Percentiles rank a stretch among this genome's conserved stretches.
These are phyloP conservation scores for Trichonephila clavata DNA, from an alignment of 1,140 invertebrate genomes.

Conservation along the genomic window DNA sequence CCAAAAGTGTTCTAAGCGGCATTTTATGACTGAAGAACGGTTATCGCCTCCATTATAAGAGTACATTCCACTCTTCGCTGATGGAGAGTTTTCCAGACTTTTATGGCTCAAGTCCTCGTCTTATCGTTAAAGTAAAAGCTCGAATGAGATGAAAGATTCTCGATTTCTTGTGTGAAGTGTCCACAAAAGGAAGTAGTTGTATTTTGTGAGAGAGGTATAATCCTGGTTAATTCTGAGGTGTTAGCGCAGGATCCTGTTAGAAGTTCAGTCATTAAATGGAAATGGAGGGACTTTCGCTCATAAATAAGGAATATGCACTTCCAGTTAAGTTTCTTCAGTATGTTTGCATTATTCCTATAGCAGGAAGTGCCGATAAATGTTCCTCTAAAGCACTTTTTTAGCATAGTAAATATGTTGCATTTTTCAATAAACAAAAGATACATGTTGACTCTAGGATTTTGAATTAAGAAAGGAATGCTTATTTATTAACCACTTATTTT, in stretches of 20 bases:
- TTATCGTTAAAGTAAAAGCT: conserved; percentile 52
- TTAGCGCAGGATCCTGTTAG: conserved; percentile 21
- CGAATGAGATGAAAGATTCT: conserved; percentile 54
- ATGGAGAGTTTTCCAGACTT: conserved; percentile 44
- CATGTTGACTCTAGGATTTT: background rate
- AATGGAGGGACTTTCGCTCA: background rate
- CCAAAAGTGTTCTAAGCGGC: conserved; percentile 53
- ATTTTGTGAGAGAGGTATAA: conserved; percentile 56
- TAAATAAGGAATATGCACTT: conserved; percentile 42
- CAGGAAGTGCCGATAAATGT: background rate
- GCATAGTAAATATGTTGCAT: background rate
- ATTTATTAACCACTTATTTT: background rate
- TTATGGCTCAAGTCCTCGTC: conserved; percentile 43
- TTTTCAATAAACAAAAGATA: background rate
- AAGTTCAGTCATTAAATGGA: conserved; percentile 32
- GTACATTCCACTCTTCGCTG: conserved; percentile 11
- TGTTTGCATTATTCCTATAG: background rate
- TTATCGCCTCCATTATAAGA: conserved; percentile 67
- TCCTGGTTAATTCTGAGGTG: conserved; percentile 49
- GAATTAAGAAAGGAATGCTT: background rate
- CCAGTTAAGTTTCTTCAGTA: background rate
- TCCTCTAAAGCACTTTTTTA: background rate
- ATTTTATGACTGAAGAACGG: conserved; percentile 63
- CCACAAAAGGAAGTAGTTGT: conserved; percentile 47
- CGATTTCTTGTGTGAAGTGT: conserved; percentile 54